phyloP scores from a whole-genome alignment of 2,888 invertebrate species.

The Creontiades dilutus region DNA sequence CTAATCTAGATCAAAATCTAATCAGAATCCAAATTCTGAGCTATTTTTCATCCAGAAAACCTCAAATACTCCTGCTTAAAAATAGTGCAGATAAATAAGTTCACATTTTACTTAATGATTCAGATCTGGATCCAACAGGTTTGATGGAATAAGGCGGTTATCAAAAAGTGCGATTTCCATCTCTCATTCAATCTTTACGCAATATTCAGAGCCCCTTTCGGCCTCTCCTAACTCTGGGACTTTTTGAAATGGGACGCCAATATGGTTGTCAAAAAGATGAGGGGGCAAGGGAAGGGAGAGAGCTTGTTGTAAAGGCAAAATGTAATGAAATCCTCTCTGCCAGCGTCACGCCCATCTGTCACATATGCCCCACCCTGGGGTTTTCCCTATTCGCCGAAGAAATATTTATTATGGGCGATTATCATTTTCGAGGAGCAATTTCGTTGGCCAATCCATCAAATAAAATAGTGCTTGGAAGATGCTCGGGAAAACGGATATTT shows the following conservation, averaged over 20 bases:
- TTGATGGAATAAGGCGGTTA: background rate
- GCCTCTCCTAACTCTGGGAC: background rate
- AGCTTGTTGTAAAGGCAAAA: conserved; percentile 55
- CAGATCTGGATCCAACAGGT: background rate
- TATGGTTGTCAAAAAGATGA: conserved; percentile 52
- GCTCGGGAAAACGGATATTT: too few species aligned
- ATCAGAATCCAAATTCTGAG: too few species aligned
- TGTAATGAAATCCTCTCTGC: conserved; percentile 62
- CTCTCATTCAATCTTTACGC: background rate
- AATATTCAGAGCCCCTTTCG: background rate
- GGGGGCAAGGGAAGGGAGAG: background rate
- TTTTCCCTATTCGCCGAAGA: conserved; percentile 37
- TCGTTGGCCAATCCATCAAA: conserved; percentile 60
- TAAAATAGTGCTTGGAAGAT: background rate
- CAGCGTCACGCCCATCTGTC: conserved; percentile 61
- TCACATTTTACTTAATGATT: background rate
- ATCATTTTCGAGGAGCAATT: conserved; percentile 53
- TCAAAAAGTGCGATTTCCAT: conserved; percentile 9
- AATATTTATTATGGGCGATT: conserved; percentile 59
- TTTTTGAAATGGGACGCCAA: conserved; percentile 40
- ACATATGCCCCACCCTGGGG: conserved; percentile 34
- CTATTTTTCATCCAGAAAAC: too few species aligned
- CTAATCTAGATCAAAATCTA: too few species aligned
- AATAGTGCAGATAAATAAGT: too few species aligned
- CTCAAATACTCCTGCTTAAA: too few species aligned